phyloP scores from a whole-genome alignment of 2,113 vertebrate genomes.

The Nothobranchius furzeri region DNA sequence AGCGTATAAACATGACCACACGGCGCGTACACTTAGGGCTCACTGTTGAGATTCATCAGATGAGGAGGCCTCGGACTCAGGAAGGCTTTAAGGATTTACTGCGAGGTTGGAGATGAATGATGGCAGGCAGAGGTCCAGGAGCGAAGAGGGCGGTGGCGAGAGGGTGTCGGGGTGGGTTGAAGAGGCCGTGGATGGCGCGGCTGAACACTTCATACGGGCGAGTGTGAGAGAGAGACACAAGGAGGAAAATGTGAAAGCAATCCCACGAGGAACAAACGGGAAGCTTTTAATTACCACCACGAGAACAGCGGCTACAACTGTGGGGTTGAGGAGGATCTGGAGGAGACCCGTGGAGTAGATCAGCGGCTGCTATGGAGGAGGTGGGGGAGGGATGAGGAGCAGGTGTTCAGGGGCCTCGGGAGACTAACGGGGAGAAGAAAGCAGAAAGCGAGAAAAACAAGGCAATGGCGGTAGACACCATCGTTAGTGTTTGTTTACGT shows the following conservation, averaged over 20 bases:
- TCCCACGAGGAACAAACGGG: background rate
- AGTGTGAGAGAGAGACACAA: background rate
- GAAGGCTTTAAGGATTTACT: slow-evolving; percentile 7
- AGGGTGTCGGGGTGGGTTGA: background rate
- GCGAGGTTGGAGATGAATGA: slow-evolving; percentile 12
- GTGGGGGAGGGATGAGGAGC: background rate
- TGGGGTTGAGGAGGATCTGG: background rate
- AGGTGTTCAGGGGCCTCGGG: background rate
- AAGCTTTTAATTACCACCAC: background rate
- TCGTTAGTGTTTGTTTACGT: no score
- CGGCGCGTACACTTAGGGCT: background rate
- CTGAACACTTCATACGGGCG: background rate
- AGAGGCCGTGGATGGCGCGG: background rate
- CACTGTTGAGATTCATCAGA: slow-evolving; percentile 3
- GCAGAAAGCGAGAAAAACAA: background rate
- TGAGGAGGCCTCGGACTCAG: background rate
- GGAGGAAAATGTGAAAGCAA: background rate
- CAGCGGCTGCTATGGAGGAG: background rate
- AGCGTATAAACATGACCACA: slow-evolving; percentile 2
- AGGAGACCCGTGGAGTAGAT: background rate
- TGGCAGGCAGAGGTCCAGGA: slow-evolving; percentile 1
- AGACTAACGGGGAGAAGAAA: background rate
- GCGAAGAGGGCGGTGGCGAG: background rate
- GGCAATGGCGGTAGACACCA: background rate
- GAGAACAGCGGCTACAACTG: background rate